These are phyloP conservation scores for Epizoanthus illoricatus DNA, from an alignment of 92 coral and sea anemone genomes.

Conservation along the genomic window DNA sequence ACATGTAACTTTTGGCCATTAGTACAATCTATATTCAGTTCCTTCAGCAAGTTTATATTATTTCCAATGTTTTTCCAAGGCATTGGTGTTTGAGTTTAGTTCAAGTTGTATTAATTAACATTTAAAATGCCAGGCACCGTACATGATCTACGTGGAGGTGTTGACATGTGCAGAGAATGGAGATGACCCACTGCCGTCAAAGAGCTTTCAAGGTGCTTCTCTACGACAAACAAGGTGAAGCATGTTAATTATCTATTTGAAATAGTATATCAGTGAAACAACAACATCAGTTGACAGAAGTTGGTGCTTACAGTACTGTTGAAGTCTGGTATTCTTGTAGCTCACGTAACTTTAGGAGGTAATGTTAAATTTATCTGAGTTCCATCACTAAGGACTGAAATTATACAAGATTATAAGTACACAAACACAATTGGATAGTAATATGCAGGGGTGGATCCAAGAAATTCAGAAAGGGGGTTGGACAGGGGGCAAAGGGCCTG, in stretches of 20 bases:
- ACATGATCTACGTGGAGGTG: conserved; percentile 94
- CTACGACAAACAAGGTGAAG: conserved; percentile 93
- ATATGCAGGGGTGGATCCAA: no score
- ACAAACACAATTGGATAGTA: no score
- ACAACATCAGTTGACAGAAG: neutral
- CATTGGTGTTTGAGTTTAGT: no score
- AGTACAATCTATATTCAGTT: no score
- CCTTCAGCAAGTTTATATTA: neutral
- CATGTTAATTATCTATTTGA: neutral
- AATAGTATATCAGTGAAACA: neutral
- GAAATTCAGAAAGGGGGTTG: no score
- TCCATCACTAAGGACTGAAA: no score
- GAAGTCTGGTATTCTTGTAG: no score
- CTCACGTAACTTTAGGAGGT: no score
- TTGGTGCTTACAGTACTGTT: neutral
- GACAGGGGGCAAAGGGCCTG: no score
- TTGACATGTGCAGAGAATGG: conserved; percentile 77
- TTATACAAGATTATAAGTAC: no score
- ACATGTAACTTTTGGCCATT: no score
- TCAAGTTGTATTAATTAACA: neutral
- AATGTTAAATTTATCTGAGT: no score
- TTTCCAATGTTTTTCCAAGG: neutral
- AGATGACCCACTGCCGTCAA: conserved; percentile 87
- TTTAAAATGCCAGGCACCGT: conserved; percentile 74
- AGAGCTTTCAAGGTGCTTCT: conserved; percentile 69